Conservation (phyloP, 30 jellyfish, hydroid and myxozoan species). For the Morbakka virulenta region DNA sequence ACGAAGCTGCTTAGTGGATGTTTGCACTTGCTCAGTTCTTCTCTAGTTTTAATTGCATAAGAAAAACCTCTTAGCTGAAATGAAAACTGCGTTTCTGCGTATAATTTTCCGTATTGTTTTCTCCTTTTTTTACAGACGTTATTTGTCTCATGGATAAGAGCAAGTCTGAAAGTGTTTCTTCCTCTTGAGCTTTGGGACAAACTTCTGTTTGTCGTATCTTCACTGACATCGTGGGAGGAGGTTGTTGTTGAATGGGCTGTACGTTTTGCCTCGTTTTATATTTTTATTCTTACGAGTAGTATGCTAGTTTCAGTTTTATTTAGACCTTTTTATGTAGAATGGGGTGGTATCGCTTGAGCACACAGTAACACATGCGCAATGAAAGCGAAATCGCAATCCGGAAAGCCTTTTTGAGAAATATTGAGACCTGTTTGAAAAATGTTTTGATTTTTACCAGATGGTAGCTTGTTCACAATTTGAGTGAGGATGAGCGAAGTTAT, state of each 20-base stretch:
- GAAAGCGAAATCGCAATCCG: too few relatives aligned
- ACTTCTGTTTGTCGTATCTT: constrained; percentile 59
- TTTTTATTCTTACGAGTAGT: not conserved
- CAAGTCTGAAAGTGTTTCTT: constrained; percentile 81
- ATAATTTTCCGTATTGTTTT: not conserved
- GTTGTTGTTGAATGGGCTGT: constrained; percentile 93
- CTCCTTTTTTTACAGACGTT: constrained; percentile 57
- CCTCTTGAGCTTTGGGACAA: constrained; percentile 88
- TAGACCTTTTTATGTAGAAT: too few relatives aligned
- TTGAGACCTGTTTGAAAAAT: too few relatives aligned
- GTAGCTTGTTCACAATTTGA: too few relatives aligned
- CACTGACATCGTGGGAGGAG: constrained; percentile 87
- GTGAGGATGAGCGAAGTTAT: too few relatives aligned
- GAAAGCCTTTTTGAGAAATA: too few relatives aligned
- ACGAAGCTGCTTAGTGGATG: not conserved
- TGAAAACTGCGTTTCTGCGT: not conserved
- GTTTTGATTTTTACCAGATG: too few relatives aligned
- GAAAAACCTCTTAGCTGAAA: too few relatives aligned
- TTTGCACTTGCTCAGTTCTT: not conserved
- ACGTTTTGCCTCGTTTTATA: constrained; percentile 1
- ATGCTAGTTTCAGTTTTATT: too few relatives aligned
- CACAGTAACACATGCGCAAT: too few relatives aligned
- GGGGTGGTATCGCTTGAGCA: too few relatives aligned
- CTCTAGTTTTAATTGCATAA: not conserved
- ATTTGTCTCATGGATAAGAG: constrained; percentile 97